These are phyloP conservation scores for Gorsachius goisagi DNA, from an alignment of 2,113 vertebrate genomes.

Conservation along the genomic window DNA sequence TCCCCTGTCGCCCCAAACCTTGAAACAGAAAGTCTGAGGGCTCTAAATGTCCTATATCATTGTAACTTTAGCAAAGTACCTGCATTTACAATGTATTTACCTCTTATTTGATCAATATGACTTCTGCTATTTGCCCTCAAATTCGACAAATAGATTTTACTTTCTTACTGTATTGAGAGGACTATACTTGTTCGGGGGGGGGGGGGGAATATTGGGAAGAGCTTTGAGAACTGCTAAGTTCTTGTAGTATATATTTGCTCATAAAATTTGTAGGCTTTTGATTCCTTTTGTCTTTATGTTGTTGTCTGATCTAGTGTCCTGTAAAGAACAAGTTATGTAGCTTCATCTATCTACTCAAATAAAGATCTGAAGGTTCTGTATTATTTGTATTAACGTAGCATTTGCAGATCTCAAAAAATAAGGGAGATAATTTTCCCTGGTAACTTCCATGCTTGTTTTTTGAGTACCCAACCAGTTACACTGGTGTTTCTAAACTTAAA, in stretches of 20 bases:
- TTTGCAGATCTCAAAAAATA: background rate
- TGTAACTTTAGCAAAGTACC: background rate
- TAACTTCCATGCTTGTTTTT: background rate
- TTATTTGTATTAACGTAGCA: background rate
- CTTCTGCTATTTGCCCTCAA: background rate
- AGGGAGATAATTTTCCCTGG: background rate
- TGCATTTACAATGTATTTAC: background rate
- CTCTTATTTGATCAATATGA: background rate
- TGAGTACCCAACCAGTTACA: background rate
- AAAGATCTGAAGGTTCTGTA: background rate
- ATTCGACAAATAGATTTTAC: background rate
- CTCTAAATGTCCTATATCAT: background rate
- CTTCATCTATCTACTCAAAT: background rate
- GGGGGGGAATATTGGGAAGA: background rate
- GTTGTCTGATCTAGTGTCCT: background rate
- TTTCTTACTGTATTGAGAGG: background rate
- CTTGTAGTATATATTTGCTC: background rate
- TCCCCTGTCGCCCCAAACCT: background rate
- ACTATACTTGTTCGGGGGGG: rapidly evolving
- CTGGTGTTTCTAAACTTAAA: background rate
- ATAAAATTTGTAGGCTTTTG: background rate
- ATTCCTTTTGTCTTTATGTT: background rate
- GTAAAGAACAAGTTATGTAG: background rate
- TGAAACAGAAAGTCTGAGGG: background rate
- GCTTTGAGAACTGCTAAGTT: background rate